These are phyloP conservation scores for Oreochromis niloticus DNA, from an alignment of 2,113 vertebrate genomes.

Conservation along the genomic window DNA sequence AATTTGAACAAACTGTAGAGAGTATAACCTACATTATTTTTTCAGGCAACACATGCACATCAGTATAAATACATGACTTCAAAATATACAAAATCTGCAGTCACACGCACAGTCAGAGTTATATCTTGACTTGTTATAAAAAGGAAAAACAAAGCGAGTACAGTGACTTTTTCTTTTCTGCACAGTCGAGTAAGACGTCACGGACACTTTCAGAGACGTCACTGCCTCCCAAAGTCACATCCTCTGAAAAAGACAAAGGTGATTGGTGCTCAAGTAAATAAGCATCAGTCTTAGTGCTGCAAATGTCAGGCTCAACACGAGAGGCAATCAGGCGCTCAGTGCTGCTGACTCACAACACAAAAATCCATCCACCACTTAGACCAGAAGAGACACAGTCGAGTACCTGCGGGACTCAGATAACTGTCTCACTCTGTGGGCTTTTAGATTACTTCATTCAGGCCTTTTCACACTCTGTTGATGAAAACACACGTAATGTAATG, in stretches of 20 bases:
- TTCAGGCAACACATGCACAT: background rate
- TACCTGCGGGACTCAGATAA: background rate
- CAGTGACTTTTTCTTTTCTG: background rate
- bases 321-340: background rate
- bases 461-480: background rate
- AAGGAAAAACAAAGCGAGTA: background rate
- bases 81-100: background rate
- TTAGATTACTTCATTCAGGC: background rate
- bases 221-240: background rate
- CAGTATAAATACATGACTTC: fast-evolving
- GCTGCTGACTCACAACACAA: conserved; percentile 20
- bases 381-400: background rate
- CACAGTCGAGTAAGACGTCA: background rate
- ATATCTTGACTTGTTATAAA: background rate
- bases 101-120: background rate
- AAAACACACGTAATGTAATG: background rate
- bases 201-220: background rate
- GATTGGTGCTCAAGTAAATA: conserved; percentile 15
- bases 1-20: background rate
- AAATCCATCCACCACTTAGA: background rate
- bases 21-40: background rate
- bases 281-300: background rate
- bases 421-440: background rate
- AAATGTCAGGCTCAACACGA: conserved; percentile 10
- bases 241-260: background rate